Conservation (phyloP, 2,797 vertebrate species). For the Lithobates pipiens region DNA sequence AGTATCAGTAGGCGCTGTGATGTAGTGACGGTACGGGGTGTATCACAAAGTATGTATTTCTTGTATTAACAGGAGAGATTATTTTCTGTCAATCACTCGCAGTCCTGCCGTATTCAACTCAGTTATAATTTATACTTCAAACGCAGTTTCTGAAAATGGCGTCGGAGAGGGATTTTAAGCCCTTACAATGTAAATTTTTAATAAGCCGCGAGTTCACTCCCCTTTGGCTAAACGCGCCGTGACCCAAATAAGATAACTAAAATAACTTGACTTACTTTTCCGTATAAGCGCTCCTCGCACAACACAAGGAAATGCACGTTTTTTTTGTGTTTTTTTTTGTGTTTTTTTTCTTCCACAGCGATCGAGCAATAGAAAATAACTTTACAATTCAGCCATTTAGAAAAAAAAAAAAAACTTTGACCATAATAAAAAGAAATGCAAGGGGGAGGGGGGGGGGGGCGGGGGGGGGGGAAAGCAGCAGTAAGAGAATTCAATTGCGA, state of each 20-base stretch:
- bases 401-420: background rate
- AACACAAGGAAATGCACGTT: background rate
- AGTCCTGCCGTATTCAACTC: background rate
- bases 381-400: background rate
- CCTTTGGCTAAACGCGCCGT: conserved; percentile 36
- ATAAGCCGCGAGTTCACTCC: conserved; percentile 58
- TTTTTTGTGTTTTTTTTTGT: background rate
- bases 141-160: background rate
- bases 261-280: background rate
- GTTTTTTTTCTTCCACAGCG: background rate
- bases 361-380: background rate
- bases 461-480: too few relatives aligned
- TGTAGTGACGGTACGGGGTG: too few relatives aligned
- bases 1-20: too few relatives aligned
- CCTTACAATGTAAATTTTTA: conserved; percentile 53
- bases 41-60: too few relatives aligned
- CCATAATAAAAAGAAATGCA: background rate
- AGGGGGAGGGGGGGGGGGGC: too few relatives aligned
- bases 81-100: too few relatives aligned
- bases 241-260: conserved; percentile 53
- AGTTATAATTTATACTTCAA: background rate
- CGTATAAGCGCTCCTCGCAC: background rate
- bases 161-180: conserved; percentile 1
- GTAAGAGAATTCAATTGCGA: conserved; percentile 10
- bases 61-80: too few relatives aligned